Conservation (phyloP, 2,113 vertebrate genomes). For the Lagopus leucura region DNA sequence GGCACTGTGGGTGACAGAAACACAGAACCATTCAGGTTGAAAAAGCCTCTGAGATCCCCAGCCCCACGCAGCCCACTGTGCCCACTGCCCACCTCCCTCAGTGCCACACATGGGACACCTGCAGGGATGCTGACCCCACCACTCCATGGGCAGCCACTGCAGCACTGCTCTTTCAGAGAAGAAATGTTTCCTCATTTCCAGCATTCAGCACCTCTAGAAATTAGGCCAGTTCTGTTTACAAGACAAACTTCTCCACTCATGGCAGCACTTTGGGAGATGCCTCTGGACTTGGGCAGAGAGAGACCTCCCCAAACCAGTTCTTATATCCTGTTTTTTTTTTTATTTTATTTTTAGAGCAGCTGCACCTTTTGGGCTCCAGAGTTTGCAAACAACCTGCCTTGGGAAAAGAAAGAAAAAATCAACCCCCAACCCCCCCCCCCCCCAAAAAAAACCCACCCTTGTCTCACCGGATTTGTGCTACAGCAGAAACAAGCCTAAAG, state of each 20-base stretch:
- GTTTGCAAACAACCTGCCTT: slow-evolving; percentile 47
- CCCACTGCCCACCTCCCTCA: background rate
- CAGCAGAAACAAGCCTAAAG: slow-evolving; percentile 35
- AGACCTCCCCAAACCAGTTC: slow-evolving; percentile 66
- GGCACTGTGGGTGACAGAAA: background rate
- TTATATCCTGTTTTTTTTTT: background rate
- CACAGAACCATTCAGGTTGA: background rate
- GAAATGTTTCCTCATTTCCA: background rate
- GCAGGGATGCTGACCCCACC: background rate
- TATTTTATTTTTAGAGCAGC: slow-evolving; percentile 58
- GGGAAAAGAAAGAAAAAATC: background rate
- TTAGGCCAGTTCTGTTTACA: slow-evolving; percentile 52
- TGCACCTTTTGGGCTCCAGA: slow-evolving; percentile 47
- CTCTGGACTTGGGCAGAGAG: slow-evolving; percentile 11
- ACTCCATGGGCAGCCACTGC: background rate
- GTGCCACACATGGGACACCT: background rate
- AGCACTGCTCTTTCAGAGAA: background rate
- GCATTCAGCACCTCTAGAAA: slow-evolving; percentile 37
- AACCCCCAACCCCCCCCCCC: background rate
- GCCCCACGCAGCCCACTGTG: background rate
- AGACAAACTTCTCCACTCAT: background rate
- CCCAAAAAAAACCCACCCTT: background rate
- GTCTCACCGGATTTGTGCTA: slow-evolving; percentile 30
- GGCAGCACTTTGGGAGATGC: slow-evolving; percentile 46
- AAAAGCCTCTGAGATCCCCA: background rate